Conservation (phyloP, 2,113 vertebrate genomes). For the Mormyrus iriodes region DNA sequence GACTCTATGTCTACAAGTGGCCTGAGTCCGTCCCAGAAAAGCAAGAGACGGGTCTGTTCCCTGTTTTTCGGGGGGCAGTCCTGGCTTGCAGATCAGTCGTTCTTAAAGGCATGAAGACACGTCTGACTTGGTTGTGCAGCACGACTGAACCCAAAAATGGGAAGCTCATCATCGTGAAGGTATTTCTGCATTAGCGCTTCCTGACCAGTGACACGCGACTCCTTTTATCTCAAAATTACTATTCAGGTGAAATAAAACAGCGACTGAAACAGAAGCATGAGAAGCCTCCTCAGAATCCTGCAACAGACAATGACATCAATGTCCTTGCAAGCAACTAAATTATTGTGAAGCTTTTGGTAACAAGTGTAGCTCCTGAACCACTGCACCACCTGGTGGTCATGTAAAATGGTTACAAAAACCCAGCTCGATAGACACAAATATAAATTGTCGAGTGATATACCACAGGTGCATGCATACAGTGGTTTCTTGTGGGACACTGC, state of each 20-base stretch:
- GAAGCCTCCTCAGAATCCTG: not conserved
- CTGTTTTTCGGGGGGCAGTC: not conserved
- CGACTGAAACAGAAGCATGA: not conserved
- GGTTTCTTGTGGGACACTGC: not conserved
- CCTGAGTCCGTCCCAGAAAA: not conserved
- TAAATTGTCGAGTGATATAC: not conserved
- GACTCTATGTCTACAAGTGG: not conserved
- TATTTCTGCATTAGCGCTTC: constrained; percentile 29
- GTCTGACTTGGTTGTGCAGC: no score
- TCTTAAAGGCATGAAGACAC: not conserved
- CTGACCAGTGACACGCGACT: constrained; percentile 30
- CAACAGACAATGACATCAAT: not conserved
- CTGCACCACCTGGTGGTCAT: not conserved
- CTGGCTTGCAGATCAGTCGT: not conserved
- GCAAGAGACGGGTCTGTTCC: not conserved
- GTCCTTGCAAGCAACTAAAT: not conserved
- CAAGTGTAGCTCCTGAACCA: not conserved
- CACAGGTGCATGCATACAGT: not conserved
- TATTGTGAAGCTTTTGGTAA: not conserved
- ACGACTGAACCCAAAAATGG: not conserved
- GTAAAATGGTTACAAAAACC: not conserved
- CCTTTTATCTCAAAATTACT: constrained; percentile 17
- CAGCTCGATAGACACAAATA: not conserved
- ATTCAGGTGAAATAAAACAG: not conserved
- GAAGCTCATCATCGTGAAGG: constrained; percentile 24